Conservation (phyloP, 2,797 vertebrate genomes). For the Thamnophis elegans region DNA sequence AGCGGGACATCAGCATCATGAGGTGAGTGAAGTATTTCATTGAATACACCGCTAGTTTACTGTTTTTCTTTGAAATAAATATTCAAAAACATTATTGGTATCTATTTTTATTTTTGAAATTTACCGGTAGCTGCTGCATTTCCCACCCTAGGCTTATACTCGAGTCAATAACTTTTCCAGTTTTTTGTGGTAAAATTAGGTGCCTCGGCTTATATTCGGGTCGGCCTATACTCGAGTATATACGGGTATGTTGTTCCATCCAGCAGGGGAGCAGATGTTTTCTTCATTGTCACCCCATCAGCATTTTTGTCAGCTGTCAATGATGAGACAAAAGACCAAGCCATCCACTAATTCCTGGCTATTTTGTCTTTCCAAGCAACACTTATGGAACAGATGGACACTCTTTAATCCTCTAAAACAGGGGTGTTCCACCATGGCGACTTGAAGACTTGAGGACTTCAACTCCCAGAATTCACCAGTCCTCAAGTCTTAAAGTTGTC, state of each 20-base stretch:
- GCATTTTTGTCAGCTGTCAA: conserved; percentile 67
- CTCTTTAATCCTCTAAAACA: conserved; percentile 53
- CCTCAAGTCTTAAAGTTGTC: not conserved
- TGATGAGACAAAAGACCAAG: conserved; percentile 60
- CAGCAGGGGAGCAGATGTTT: conserved; percentile 61
- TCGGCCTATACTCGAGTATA: no score
- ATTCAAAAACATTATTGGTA: no score
- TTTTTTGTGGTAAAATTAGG: no score
- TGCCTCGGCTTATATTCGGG: no score
- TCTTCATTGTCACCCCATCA: conserved; percentile 76
- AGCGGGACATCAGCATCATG: no score
- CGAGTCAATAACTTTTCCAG: no score
- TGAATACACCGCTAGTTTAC: no score
- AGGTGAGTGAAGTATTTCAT: no score
- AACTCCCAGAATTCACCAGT: not conserved
- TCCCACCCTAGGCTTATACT: no score
- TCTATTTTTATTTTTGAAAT: no score
- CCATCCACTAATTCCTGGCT: conserved; percentile 65
- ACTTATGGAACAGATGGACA: conserved; percentile 67
- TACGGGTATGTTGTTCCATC: conserved; percentile 62
- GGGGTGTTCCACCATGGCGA: conserved; percentile 14
- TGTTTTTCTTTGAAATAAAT: no score
- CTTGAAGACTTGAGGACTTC: not conserved
- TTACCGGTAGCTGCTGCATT: no score
- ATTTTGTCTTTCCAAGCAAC: conserved; percentile 60